phyloP scores from a whole-genome alignment of 1,140 invertebrate species.

The Megathymus violae region DNA sequence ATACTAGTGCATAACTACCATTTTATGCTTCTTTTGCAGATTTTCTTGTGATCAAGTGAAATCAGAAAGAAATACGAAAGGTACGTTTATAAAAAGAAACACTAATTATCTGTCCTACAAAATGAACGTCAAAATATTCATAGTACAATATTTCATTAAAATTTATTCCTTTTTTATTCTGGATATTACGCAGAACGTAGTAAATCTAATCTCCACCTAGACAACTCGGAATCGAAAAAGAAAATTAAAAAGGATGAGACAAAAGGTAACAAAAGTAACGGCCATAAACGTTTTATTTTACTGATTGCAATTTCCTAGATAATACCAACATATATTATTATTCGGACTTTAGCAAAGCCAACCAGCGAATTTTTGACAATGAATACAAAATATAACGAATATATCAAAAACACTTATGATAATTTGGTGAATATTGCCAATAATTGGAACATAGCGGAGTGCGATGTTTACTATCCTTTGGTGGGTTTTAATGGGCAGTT shows the following conservation, averaged over 20 bases:
- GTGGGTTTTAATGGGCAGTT: slow-evolving; percentile 65
- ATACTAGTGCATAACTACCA: too few species aligned
- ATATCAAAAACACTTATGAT: slow-evolving; percentile 64
- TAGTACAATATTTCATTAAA: too few species aligned
- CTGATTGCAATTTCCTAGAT: neutral
- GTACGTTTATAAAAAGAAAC: too few species aligned
- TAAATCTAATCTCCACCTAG: slow-evolving; percentile 50
- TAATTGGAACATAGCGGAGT: slow-evolving; percentile 68
- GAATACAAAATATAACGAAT: slow-evolving; percentile 69
- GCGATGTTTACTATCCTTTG: slow-evolving; percentile 61
- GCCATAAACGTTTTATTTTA: slow-evolving; percentile 5
- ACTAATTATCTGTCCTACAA: too few species aligned
- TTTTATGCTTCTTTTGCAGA: slow-evolving; percentile 16
- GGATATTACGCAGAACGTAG: slow-evolving; percentile 48
- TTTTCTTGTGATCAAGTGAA: slow-evolving; percentile 1
- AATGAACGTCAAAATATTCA: too few species aligned
- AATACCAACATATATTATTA: neutral
- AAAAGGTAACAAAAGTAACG: slow-evolving; percentile 48
- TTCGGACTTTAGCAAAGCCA: slow-evolving; percentile 55
- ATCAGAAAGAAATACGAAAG: slow-evolving; percentile 17
- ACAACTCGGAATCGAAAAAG: slow-evolving; percentile 62
- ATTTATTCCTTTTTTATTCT: too few species aligned
- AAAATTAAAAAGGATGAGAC: slow-evolving; percentile 71
- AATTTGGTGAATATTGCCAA: slow-evolving; percentile 68
- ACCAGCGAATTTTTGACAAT: slow-evolving; percentile 61